phyloP scores from a whole-genome alignment of 1,140 invertebrate genomes.

The Mycetomoellerius zeteki region DNA sequence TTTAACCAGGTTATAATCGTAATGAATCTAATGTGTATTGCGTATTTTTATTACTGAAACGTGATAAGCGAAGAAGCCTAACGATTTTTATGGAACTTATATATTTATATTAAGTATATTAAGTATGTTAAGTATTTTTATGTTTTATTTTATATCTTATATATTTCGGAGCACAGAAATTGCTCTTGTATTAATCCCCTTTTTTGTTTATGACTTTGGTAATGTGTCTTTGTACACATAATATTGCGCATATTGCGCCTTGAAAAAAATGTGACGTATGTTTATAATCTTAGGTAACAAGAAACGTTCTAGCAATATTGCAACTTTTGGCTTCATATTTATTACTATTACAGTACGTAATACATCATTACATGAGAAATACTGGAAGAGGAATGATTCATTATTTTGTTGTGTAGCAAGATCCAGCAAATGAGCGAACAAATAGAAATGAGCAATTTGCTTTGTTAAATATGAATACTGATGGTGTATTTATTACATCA shows the following conservation, averaged over 20 bases:
- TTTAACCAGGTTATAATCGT: conserved; percentile 4
- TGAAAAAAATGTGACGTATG: background rate
- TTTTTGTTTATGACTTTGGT: background rate
- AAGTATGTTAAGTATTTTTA: too few species aligned
- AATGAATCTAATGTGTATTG: background rate
- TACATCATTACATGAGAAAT: too few species aligned
- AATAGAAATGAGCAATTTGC: too few species aligned
- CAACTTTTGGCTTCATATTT: too few species aligned
- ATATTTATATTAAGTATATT: too few species aligned
- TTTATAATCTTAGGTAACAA: background rate
- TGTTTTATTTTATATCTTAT: background rate
- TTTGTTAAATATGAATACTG: too few species aligned
- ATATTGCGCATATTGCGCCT: background rate
- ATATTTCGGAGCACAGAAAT: background rate
- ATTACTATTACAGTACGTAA: too few species aligned
- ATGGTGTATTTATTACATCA: too few species aligned
- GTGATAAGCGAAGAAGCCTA: background rate
- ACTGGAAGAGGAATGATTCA: too few species aligned
- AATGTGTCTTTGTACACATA: background rate
- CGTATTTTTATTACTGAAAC: background rate
- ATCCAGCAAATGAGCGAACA: too few species aligned
- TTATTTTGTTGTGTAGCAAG: too few species aligned
- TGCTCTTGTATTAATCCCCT: background rate
- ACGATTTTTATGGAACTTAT: background rate
- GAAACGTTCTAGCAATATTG: too few species aligned